Conservation (phyloP, 2,888 invertebrate species). For the Reticulitermes lucifugus region DNA sequence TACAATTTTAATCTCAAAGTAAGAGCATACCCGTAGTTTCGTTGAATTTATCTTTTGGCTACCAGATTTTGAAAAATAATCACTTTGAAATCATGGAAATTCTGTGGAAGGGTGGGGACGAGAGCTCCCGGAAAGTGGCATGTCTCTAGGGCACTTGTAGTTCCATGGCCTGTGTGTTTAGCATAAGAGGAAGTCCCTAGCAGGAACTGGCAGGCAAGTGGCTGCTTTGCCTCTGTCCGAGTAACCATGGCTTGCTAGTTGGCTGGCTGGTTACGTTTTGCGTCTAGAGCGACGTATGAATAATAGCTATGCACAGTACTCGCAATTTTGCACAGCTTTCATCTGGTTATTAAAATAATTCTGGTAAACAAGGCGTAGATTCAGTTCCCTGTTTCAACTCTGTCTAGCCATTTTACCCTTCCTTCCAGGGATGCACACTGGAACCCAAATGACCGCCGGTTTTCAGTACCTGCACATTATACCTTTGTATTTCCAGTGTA, state of each 20-base stretch:
- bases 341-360: conserved; percentile 16
- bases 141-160: not conserved
- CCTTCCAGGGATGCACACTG: not conserved
- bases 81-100: not conserved
- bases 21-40: not conserved
- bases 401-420: not conserved
- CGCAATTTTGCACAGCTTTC: not conserved
- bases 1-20: not conserved
- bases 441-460: not conserved
- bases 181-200: not conserved
- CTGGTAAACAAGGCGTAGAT: conserved; percentile 8
- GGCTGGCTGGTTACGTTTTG: not conserved
- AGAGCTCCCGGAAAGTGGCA: not conserved
- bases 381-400: not conserved
- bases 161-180: too few species aligned
- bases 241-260: not conserved
- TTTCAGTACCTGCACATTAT: too few species aligned
- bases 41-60: not conserved
- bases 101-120: not conserved
- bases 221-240: too few species aligned
- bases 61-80: not conserved
- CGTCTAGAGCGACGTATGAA: not conserved
- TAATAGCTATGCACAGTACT: not conserved
- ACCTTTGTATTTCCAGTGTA: too few species aligned
- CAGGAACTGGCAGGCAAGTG: not conserved